Evolutionary conservation across 2,888 invertebrate species (phyloP), one percentile per base, ranked within the genome.

Genomic region (Smittia aterrima): DNA sequence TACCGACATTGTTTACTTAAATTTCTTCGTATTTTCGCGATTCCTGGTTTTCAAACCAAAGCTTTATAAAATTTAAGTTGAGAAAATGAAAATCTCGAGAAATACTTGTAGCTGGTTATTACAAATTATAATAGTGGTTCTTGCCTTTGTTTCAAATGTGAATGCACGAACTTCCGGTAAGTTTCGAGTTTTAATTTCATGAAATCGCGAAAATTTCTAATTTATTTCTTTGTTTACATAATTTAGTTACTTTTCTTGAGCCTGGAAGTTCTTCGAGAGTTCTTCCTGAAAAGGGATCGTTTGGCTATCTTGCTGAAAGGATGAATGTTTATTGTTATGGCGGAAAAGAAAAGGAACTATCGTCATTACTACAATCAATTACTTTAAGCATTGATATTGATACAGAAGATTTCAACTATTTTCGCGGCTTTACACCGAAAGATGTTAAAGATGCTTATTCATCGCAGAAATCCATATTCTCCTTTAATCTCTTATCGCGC

Each of bases 341-440:
- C 75, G 92, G 91, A 1, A 87, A 86, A 75, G 83, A 87, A 0
- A 91, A 90, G 79, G 87, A 88, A 74, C 78, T 92, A 40, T 81
- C 88, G 74, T 84, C 89, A 76, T 78, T 90, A n/a, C 92, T 92
- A 87, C 90, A 90, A 82, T 90, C 89, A 2, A 86, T 92, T 22
- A 86, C 87, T 83, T 80, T 89, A 41, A 81, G 85, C 75, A 80
- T 89, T 41, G 81, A 87, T 77, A 89, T 90, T 75, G 85, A 86
- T 54, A 86, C 86, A 77, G 88, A 91, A 76, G 89, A 90, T 76
- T 92, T 89, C 80, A 86, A 86, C 18, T 86, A 90, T 75, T 92
- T 92, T 79, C 86, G 90, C 75, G 92, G 91, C 0, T 80, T 81
- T 2, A 86, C 85, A 20, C 88, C 90, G 0, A 85, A 86, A 38